phyloP scores from a whole-genome alignment of 2,888 invertebrate genomes.

The Diaprepes abbreviatus region DNA sequence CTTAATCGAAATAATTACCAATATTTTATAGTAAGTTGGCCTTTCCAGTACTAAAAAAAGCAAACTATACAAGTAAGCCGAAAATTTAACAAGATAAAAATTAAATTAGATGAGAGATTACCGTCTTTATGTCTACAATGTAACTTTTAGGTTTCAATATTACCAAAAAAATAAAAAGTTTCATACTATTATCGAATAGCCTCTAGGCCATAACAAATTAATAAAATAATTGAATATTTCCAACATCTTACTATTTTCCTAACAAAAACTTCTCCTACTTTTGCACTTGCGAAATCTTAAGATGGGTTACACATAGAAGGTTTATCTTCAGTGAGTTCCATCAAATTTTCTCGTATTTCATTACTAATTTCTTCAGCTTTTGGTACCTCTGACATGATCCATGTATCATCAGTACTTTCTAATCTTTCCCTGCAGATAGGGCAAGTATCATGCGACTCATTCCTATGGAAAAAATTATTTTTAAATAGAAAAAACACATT shows the following conservation, averaged over 20 bases:
- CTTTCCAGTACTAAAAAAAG: too few species aligned
- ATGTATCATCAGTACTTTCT: constrained; percentile 74
- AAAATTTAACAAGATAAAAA: too few species aligned
- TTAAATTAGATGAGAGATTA: too few species aligned
- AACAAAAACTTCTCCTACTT: not conserved
- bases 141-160: too few species aligned
- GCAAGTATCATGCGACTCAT: constrained; percentile 77
- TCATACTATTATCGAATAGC: too few species aligned
- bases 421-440: constrained; percentile 75
- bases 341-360: constrained; percentile 68
- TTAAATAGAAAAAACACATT: too few species aligned
- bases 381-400: constrained; percentile 73
- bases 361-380: constrained; percentile 72
- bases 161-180: too few species aligned
- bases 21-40: too few species aligned
- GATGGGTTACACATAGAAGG: constrained; percentile 52
- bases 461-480: constrained; percentile 68
- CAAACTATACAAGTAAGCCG: too few species aligned
- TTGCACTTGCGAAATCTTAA: constrained; percentile 30
- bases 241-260: not conserved
- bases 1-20: too few species aligned
- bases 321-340: constrained; percentile 62
- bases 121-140: too few species aligned
- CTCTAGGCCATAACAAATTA: too few species aligned
- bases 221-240: not conserved